Evolutionary conservation across 2,797 vertebrate species (phyloP), one percentile per base, ranked within the genome.

Genomic region (Gymnodraco acuticeps): DNA sequence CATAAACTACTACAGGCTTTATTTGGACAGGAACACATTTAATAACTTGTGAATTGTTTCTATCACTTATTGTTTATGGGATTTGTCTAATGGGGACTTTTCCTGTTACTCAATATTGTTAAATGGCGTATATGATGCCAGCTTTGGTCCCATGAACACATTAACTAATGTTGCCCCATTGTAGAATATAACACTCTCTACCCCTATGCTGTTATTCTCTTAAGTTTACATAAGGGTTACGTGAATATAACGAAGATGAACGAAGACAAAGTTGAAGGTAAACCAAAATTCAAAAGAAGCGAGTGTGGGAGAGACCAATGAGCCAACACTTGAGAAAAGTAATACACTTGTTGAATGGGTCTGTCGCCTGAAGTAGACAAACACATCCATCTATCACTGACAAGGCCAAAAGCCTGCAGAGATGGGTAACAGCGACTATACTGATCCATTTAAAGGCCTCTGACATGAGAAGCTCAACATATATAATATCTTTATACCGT

Each of bases 301-400:
- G 46, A 15, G 20, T n/a, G 16, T 50, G 17, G 51, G 72, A 54
- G 38, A 73, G 63, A 61, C 16, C 46, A 74, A 72, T 71, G 42
- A 66, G 70, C 3, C 2, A 1, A 53, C 60, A 46, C 45, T 33
- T 52, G 23, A 23, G 13, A 53, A 31, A 53, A 56, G 41, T 45
- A 63, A 62, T 51, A 58, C 47, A 52, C 56, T 38, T 16, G 20
- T 19, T 70, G 46, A 53, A 62, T 23, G 17, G 42, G 50, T 60
- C 33, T 41, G 45, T 53, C 6, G 38, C 67, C 75, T 76, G 52
- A 43, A 70, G 55, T 66, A 66, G 55, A 67, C 52, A 53, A 77
- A 77, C 50, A 71, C 63, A 81, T 60, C 46, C 60, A 77, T 80
- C 62, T 15, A 67, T 68, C 48, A 64, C 27, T 46, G 58, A 59